Conservation (phyloP, 2,888 invertebrate species). For the Catocala nupta region DNA sequence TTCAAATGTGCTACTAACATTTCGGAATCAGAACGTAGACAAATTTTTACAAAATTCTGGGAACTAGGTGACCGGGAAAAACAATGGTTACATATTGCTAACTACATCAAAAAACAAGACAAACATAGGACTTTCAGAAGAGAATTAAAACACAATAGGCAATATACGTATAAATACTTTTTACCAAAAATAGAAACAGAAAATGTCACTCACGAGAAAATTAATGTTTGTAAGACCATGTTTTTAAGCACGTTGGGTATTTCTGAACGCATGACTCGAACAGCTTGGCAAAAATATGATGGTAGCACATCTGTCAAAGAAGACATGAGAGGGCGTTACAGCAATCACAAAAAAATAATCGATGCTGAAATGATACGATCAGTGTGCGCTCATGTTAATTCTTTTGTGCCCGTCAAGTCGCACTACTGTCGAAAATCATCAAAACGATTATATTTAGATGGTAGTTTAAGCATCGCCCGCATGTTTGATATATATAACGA, state of each 20-base stretch:
- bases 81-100: constrained; percentile 4
- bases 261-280: constrained; percentile 3
- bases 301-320: background rate
- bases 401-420: constrained; percentile 9
- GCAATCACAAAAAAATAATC: background rate
- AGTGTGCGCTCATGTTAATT: constrained; percentile 4
- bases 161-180: constrained; percentile 10
- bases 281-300: constrained; percentile 7
- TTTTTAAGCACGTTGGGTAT: constrained; percentile 12
- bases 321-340: constrained; percentile 7
- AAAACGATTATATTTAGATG: too few species aligned
- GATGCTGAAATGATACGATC: constrained; percentile 2
- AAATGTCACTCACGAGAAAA: background rate
- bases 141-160: constrained; percentile 3
- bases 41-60: constrained; percentile 13
- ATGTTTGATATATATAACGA: background rate
- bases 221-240: constrained; percentile 11
- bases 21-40: background rate
- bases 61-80: constrained; percentile 1
- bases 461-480: background rate
- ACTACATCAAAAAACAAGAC: background rate
- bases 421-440: too few species aligned
- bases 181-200: constrained; percentile 1
- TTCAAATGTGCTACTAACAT: background rate
- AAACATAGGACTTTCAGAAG: background rate